Percentiles rank a stretch among this genome's conserved stretches.
These are phyloP conservation scores for Melanotaenia maccullochi DNA, from an alignment of 2,797 vertebrate species.

Conservation along the genomic window DNA sequence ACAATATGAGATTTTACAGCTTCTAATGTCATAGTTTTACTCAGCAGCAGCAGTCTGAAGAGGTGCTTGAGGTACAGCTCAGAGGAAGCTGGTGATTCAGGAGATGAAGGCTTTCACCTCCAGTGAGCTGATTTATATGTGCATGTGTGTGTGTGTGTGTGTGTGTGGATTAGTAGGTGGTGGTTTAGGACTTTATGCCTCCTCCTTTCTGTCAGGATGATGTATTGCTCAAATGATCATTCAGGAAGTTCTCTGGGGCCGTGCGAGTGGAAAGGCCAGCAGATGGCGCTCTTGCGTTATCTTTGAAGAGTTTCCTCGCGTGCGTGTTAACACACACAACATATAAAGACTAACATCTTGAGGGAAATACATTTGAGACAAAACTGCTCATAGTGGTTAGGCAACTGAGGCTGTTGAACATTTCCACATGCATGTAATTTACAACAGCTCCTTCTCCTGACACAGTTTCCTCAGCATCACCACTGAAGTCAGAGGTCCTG, in stretches of 20 bases:
- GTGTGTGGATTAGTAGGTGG: background rate
- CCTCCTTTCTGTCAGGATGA: conserved; percentile 45
- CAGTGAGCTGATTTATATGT: conserved; percentile 24
- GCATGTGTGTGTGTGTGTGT: conserved; percentile 12
- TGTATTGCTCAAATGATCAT: conserved; percentile 43
- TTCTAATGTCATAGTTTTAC: background rate
- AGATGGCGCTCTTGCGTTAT: conserved; percentile 81
- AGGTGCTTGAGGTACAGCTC: conserved; percentile 4
- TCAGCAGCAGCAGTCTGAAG: background rate
- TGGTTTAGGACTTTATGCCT: conserved; percentile 26
- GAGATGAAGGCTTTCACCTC: conserved; percentile 12
- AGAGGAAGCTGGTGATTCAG: conserved; percentile 28
- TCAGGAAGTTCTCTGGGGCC: background rate
- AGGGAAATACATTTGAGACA: conserved; percentile 57
- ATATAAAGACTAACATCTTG: background rate
- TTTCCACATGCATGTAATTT: conserved; percentile 14
- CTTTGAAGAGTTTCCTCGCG: conserved; percentile 46
- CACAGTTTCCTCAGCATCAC: conserved; percentile 15
- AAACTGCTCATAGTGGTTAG: conserved; percentile 26
- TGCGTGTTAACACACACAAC: background rate
- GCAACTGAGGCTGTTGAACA: conserved; percentile 15
- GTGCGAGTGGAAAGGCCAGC: conserved; percentile 58
- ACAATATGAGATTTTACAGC: background rate
- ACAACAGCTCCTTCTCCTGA: conserved; percentile 15
- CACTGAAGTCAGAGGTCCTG: conserved; percentile 20